Percentiles rank a stretch among this genome's conserved stretches.
Conservation (phyloP, 1,140 invertebrate genomes). For the Hermetia illucens region DNA sequence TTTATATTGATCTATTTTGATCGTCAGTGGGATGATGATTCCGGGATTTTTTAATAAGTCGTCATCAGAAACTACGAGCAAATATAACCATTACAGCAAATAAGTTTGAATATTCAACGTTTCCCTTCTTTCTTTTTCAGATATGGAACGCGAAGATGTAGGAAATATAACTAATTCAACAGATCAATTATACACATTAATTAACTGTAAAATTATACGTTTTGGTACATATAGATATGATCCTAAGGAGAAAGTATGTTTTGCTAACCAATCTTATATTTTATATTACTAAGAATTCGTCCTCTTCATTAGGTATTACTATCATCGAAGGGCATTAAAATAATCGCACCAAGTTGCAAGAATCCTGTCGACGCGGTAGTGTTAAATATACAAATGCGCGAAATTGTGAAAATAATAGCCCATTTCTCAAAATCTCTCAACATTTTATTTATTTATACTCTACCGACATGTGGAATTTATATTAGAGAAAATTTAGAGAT, state of each 20-base stretch:
- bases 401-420: slow-evolving; percentile 55
- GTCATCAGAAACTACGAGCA: no score
- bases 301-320: slow-evolving; percentile 37
- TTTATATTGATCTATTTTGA: no score
- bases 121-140: slow-evolving; percentile 8
- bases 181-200: slow-evolving; percentile 30
- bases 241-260: slow-evolving; percentile 45
- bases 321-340: slow-evolving; percentile 45
- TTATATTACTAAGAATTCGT: slow-evolving; percentile 1
- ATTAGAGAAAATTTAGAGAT: slow-evolving; percentile 55
- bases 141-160: slow-evolving; percentile 20
- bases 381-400: slow-evolving; percentile 43
- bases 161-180: slow-evolving; percentile 12
- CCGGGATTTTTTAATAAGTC: no score
- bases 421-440: slow-evolving; percentile 58
- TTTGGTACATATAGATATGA: slow-evolving; percentile 64
- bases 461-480: slow-evolving; percentile 42
- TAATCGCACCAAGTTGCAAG: slow-evolving; percentile 48
- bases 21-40: no score
- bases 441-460: slow-evolving; percentile 64
- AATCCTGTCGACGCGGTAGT: slow-evolving; percentile 40
- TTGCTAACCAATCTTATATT: neutral
- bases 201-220: slow-evolving; percentile 57
- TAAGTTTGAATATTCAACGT: no score
- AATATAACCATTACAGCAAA: no score